Conservation (phyloP, 2,113 vertebrate species). For the Dicentrarchus labrax region DNA sequence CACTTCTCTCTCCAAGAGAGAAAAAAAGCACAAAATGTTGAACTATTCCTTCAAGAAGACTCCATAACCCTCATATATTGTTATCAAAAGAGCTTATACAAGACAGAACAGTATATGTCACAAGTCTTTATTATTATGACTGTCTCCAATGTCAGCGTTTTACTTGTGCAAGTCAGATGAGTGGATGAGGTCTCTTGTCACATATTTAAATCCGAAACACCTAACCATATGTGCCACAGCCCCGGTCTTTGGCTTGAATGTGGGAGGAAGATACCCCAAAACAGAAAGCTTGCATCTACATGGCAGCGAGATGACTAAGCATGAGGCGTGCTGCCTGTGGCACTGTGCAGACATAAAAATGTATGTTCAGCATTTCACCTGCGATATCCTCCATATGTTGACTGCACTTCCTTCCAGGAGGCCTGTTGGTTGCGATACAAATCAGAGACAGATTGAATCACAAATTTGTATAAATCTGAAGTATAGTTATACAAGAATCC, state of each 20-base stretch:
- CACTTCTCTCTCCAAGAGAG: not conserved
- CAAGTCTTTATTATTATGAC: not conserved
- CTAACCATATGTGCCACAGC: not conserved
- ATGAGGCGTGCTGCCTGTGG: constrained; percentile 72
- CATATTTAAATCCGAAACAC: not conserved
- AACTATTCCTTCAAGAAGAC: not conserved
- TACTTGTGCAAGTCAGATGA: constrained; percentile 1
- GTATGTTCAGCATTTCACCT: constrained; percentile 51
- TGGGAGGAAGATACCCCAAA: constrained; percentile 42
- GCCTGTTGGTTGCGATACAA: constrained; percentile 50
- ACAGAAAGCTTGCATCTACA: constrained; percentile 29
- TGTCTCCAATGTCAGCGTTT: not conserved
- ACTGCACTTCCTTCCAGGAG: constrained; percentile 68
- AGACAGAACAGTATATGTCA: not conserved
- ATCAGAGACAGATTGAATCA: not conserved
- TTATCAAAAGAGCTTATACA: not conserved
- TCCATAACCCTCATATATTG: not conserved
- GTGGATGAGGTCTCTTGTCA: not conserved
- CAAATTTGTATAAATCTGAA: not conserved
- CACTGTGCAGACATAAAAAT: constrained; percentile 29
- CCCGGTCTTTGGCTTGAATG: no score
- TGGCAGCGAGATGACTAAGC: constrained; percentile 74
- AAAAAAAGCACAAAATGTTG: not conserved
- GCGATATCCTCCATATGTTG: constrained; percentile 48
- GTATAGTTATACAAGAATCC: not conserved